A percentile compares a stretch with the other conserved stretches of the same genome.
Evolutionary conservation across 2,888 invertebrate genomes (phyloP).

Genomic region (Macrophya annulata): DNA sequence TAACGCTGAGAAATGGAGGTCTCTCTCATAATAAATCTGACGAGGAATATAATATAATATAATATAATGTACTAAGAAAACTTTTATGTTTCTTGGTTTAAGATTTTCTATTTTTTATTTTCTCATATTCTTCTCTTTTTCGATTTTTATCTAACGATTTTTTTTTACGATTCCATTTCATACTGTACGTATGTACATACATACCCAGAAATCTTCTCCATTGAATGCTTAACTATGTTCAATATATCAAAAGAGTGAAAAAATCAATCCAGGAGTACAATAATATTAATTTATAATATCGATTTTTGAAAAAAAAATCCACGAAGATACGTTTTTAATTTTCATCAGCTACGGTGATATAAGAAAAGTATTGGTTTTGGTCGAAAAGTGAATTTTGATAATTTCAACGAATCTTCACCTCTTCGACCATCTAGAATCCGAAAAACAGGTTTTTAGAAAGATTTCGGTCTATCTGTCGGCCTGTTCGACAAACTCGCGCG

Average conservation of each 20-base stretch:
- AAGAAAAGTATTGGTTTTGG: too few relatives aligned
- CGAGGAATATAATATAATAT: constrained; percentile 16
- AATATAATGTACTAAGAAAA: not conserved
- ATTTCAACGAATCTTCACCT: too few relatives aligned
- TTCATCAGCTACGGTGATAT: too few relatives aligned
- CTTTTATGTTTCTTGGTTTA: not conserved
- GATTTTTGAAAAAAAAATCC: not conserved
- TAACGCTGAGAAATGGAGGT: constrained; percentile 21
- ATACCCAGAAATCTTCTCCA: not conserved
- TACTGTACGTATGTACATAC: not conserved
- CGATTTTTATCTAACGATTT: not conserved
- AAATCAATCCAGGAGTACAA: not conserved
- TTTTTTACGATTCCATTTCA: not conserved
- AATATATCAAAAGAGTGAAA: not conserved
- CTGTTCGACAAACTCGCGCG: too few relatives aligned
- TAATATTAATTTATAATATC: too few relatives aligned
- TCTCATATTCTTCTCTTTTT: not conserved
- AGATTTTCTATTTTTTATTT: not conserved
- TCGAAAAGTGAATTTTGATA: too few relatives aligned
- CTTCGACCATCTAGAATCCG: too few relatives aligned
- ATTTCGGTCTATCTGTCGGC: too few relatives aligned
- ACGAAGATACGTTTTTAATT: not conserved
- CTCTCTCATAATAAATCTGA: not conserved
- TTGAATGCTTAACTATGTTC: not conserved
- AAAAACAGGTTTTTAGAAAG: too few relatives aligned